Conservation (phyloP, 37 sponge, comb jelly and placozoan species). For the Bolinopsis microptera region DNA sequence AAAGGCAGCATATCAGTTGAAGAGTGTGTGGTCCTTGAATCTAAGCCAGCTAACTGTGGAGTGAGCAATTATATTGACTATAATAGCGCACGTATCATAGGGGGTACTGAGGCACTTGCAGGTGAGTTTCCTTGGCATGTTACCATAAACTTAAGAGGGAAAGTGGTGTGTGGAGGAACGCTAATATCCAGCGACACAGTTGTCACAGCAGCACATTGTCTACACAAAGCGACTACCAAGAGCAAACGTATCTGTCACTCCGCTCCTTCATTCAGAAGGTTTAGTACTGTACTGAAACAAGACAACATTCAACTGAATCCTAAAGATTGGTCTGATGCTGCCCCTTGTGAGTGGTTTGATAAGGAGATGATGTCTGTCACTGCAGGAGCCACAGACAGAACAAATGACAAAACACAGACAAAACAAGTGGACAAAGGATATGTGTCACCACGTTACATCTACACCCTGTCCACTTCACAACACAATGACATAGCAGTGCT, state of each 20-base stretch:
- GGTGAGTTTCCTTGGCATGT: not conserved
- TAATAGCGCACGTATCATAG: not conserved
- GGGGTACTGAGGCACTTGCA: not conserved
- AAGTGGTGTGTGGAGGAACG: not conserved
- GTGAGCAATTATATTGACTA: not conserved
- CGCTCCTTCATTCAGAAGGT: not conserved
- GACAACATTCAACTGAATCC: not conserved
- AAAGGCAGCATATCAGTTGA: not conserved
- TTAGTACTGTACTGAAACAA: not conserved
- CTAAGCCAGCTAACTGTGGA: not conserved
- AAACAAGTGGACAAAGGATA: not conserved
- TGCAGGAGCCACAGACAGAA: not conserved
- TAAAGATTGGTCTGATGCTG: not conserved
- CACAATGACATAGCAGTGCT: not conserved
- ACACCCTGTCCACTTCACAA: not conserved
- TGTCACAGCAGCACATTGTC: not conserved
- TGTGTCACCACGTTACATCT: not conserved
- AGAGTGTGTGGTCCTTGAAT: not conserved
- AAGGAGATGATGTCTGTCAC: not conserved
- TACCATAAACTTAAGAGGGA: not conserved
- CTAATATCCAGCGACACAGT: not conserved
- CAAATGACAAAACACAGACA: not conserved
- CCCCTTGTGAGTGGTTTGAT: not conserved
- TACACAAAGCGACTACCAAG: not conserved
- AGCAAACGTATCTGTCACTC: not conserved